Base-by-base conservation (phyloP, 2,888 invertebrate genomes). In the Sphinx pinastri region DNA sequence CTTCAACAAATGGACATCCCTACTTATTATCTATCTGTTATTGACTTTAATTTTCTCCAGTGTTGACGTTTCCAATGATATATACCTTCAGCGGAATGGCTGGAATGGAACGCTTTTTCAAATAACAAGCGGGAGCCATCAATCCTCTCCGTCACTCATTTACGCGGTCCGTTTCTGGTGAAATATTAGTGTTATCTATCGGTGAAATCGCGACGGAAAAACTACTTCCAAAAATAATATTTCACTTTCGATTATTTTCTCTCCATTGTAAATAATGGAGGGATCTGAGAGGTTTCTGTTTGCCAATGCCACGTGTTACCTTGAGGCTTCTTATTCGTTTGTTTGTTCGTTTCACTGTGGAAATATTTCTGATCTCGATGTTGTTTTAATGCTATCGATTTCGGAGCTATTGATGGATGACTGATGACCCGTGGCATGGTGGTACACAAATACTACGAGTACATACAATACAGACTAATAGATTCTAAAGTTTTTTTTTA, bases 11-110 rank as follows among this genome's bases (percentile, higher is more conserved):
- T 47, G 77, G 81, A 76, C 76, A 78, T 81, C 82, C 81, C 86
- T 84, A 82, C 88, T 91, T 91, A 92, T 91, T 90, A 90, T 89
- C 85, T 81, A 79, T 78, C 83, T 87, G 87, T 87, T 92, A 92
- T 92, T 93, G 91, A 92, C 91, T 93, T 93, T 93, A 93, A 93
- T 93, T 93, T 93, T 93, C 91, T 92, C 86, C 90, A 84, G 86
- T 93, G 90, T 93, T 93, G 92, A 92, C 93, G 90, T 90, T 89
- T 84, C 87, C 88, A 88, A 88, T 93, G 92, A 94, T 92, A 90
- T 91, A 92, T 93, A 90, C 85, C 89, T 90, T 79, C 80, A 77
- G 82, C 78, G 81, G 86, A 88, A 89, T 85, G 86, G 90, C 83
- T 87, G 82, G 87, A 93, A 92, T 92, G 89, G 89, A 89, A 83